Evolutionary conservation across 2,888 invertebrate genomes (phyloP).

Genomic region (Theretra japonica): DNA sequence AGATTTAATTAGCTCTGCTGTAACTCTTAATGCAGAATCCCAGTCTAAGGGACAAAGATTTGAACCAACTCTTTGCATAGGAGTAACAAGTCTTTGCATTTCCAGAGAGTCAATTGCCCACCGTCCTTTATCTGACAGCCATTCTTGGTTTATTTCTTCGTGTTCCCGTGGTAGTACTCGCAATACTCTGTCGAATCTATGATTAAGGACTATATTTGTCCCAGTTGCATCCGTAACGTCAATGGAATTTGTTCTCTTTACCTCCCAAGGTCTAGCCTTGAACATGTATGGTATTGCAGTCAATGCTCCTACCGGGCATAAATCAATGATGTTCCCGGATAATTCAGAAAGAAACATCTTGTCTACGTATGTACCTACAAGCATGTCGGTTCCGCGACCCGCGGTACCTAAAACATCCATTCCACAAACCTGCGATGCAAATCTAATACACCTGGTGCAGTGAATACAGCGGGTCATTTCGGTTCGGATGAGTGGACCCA

Average conservation of each 20-base stretch:
- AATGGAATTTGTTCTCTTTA: conserved; percentile 87
- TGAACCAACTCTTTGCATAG: conserved; percentile 92
- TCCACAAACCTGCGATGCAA: conserved; percentile 98
- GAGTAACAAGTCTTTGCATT: conserved; percentile 95
- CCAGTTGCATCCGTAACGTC: conserved; percentile 79
- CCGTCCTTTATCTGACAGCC: conserved; percentile 98
- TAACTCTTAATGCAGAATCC: conserved; percentile 93
- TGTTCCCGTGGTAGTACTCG: conserved; percentile 74
- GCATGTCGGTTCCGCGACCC: conserved; percentile 97
- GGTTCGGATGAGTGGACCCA: conserved; percentile 98
- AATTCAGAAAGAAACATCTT: conserved; percentile 98
- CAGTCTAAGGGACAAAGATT: conserved; percentile 93
- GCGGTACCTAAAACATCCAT: conserved; percentile 97
- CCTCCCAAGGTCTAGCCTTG: conserved; percentile 99
- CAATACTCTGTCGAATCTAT: conserved; percentile 67
- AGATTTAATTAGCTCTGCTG: conserved; percentile 86
- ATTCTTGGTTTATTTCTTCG: conserved; percentile 94
- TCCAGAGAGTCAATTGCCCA: conserved; percentile 99
- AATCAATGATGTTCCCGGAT: conserved; percentile 98
- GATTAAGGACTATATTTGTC: conserved; percentile 70
- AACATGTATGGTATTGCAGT: conserved; percentile 98
- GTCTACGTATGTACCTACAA: conserved; percentile 99
- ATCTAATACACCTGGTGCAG: conserved; percentile 98
- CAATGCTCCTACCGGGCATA: conserved; percentile 99
- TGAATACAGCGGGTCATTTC: conserved; percentile 99